phyloP scores from a whole-genome alignment of 2,113 vertebrate species.

The Dipodomys stephensi region DNA sequence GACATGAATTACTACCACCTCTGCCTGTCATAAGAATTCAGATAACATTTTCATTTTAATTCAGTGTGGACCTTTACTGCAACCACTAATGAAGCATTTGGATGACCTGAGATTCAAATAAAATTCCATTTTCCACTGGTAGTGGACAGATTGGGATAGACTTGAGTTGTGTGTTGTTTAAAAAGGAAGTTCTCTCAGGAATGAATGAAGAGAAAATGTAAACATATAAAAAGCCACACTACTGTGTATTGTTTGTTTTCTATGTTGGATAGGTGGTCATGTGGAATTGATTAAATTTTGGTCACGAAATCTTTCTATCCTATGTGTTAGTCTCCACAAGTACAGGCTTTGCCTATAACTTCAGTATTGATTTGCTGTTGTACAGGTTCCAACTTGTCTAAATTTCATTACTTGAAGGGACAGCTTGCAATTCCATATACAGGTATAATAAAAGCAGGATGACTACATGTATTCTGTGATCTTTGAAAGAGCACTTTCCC shows the following conservation, averaged over 20 bases:
- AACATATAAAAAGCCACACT: slow-evolving; percentile 46
- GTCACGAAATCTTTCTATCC: slow-evolving; percentile 44
- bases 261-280: slow-evolving; percentile 9
- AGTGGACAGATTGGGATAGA: background rate
- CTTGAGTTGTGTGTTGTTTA: background rate
- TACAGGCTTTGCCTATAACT: slow-evolving; percentile 67
- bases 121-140: slow-evolving; percentile 10
- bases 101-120: slow-evolving; percentile 1
- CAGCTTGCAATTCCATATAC: slow-evolving; percentile 65
- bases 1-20: background rate
- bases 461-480: slow-evolving; percentile 45
- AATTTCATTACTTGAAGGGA: slow-evolving; percentile 74
- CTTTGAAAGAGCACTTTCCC: slow-evolving; percentile 52
- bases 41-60: background rate
- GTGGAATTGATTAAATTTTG: slow-evolving; percentile 64
- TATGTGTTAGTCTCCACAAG: slow-evolving; percentile 49
- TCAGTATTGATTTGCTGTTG: slow-evolving; percentile 75
- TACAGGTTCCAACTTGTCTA: slow-evolving; percentile 67
- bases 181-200: background rate
- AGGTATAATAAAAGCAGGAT: slow-evolving; percentile 64
- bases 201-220: slow-evolving; percentile 27
- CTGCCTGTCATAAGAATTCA: background rate
- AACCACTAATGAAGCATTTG: slow-evolving; percentile 24
- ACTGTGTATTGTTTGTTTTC: background rate
- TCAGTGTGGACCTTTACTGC: background rate